phyloP scores from a whole-genome alignment of 1,140 invertebrate species.

The Procambarus clarkii region DNA sequence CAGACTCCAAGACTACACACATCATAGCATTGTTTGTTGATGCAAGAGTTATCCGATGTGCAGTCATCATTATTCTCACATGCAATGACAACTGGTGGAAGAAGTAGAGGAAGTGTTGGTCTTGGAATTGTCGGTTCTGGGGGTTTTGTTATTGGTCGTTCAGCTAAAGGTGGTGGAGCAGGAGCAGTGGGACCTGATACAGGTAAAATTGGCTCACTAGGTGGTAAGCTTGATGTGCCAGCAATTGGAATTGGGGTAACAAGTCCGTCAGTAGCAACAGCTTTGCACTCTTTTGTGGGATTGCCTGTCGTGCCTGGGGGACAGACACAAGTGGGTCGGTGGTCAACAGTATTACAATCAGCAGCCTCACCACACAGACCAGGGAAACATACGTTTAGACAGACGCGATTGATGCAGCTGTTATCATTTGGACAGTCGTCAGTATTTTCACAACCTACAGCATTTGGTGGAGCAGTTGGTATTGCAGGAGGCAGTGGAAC shows the following conservation, averaged over 20 bases:
- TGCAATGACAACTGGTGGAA: slow-evolving; percentile 81
- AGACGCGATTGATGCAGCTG: slow-evolving; percentile 89
- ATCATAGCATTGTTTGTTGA: slow-evolving; percentile 86
- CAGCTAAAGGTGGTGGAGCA: slow-evolving; percentile 4
- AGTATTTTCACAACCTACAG: slow-evolving; percentile 86
- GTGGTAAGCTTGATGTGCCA: not conserved
- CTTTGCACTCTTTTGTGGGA: slow-evolving; percentile 76
- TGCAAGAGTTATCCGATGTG: slow-evolving; percentile 85
- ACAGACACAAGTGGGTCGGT: slow-evolving; percentile 74
- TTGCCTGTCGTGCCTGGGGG: slow-evolving; percentile 74
- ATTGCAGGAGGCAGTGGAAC: slow-evolving; percentile 84
- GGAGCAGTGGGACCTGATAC: not conserved
- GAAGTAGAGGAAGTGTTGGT: slow-evolving; percentile 81
- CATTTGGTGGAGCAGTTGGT: slow-evolving; percentile 85
- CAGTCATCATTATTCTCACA: slow-evolving; percentile 85
- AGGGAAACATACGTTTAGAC: slow-evolving; percentile 86
- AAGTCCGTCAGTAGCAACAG: not conserved
- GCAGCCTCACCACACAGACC: slow-evolving; percentile 74
- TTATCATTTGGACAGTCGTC: slow-evolving; percentile 90
- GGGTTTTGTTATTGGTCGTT: slow-evolving; percentile 9
- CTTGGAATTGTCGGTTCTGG: not conserved
- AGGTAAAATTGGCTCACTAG: slow-evolving; percentile 10
- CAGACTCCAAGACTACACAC: slow-evolving; percentile 74
- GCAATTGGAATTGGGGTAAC: slow-evolving; percentile 1
- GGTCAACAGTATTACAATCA: slow-evolving; percentile 73